These are phyloP conservation scores for Phalacrocorax pelagicus DNA, from an alignment of 2,113 vertebrate species.

Conservation along the genomic window DNA sequence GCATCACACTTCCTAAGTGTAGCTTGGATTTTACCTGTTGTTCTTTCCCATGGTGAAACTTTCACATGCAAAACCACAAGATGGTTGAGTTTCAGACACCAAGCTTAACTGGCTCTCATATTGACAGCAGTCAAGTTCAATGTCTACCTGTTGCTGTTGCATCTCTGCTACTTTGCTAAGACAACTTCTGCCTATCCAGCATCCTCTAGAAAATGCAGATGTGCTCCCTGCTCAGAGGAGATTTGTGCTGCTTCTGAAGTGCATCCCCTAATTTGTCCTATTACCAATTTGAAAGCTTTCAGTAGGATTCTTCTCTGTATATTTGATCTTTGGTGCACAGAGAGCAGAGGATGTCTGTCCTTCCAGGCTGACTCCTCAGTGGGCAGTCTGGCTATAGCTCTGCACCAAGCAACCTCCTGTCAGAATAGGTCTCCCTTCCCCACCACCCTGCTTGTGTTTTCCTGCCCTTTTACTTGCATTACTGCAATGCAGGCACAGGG, in stretches of 20 bases:
- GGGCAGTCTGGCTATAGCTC: neutral
- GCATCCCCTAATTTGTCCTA: neutral
- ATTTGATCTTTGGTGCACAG: neutral
- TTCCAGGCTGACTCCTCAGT: neutral
- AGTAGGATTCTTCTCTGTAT: neutral
- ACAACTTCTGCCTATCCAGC: neutral
- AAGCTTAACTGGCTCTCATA: neutral
- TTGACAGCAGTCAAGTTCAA: neutral
- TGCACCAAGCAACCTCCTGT: neutral
- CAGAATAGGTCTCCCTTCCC: fast-evolving
- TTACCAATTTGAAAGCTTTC: neutral
- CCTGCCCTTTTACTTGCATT: neutral
- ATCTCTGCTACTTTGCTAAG: neutral
- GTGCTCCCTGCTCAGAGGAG: neutral
- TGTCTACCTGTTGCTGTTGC: neutral
- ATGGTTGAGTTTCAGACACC: neutral
- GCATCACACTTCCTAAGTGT: neutral
- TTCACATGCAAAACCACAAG: neutral
- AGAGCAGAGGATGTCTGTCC: neutral
- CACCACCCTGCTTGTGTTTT: neutral
- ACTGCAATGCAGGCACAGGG: neutral
- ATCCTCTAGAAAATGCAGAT: neutral
- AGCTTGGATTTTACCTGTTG: neutral
- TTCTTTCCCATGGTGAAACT: neutral
- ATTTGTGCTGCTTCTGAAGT: neutral